A percentile compares a stretch with the other conserved stretches of the same genome.
Conservation (phyloP, 2,888 invertebrate species). For the Euplagia quadripunctaria region DNA sequence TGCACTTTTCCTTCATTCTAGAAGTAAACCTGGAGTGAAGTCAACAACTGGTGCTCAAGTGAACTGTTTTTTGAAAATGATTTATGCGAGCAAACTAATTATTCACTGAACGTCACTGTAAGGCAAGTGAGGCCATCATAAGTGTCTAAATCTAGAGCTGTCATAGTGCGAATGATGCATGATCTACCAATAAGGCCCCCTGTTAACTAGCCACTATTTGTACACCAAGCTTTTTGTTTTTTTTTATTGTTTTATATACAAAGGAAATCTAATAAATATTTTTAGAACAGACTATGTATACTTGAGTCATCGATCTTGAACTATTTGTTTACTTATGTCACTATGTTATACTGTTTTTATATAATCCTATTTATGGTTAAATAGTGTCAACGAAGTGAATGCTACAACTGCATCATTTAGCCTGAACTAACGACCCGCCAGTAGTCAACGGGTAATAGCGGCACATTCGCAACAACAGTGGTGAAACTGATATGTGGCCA, state of each 20-base stretch:
- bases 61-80: constrained; percentile 37
- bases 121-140: constrained; percentile 51
- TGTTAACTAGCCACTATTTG: constrained; percentile 22
- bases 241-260: neutral
- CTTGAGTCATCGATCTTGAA: too few relatives aligned
- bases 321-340: too few relatives aligned
- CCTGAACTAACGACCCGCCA: too few relatives aligned
- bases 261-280: too few relatives aligned
- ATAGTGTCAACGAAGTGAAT: neutral
- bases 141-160: constrained; percentile 67
- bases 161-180: constrained; percentile 71
- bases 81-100: constrained; percentile 51
- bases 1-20: constrained; percentile 5
- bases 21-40: constrained; percentile 3
- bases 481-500: too few relatives aligned
- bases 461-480: too few relatives aligned
- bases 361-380: neutral
- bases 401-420: neutral
- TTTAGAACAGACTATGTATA: too few relatives aligned
- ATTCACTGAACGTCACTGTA: constrained; percentile 48
- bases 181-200: constrained; percentile 32
- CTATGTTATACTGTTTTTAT: neutral
- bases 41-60: constrained; percentile 1
- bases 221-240: neutral
- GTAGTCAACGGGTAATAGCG: too few relatives aligned